Conservation (phyloP, 2,888 invertebrate species). For the Ellobium chinense region DNA sequence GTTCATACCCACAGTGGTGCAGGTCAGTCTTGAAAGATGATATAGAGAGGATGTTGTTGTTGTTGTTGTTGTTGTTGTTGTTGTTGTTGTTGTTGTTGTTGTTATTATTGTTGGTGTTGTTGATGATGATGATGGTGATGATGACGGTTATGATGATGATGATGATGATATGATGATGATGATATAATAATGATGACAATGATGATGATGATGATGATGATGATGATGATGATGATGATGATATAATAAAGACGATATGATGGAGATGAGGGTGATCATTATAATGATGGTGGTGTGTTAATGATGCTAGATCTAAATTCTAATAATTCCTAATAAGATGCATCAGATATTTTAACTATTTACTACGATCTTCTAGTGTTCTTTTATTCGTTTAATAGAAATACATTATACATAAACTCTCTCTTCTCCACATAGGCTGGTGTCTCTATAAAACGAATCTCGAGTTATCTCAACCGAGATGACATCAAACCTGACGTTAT, state of each 20-base stretch:
- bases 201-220: neutral
- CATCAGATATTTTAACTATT: too few relatives aligned
- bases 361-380: too few relatives aligned
- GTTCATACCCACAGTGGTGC: constrained; percentile 84
- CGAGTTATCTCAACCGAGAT: constrained; percentile 94
- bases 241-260: too few relatives aligned
- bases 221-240: neutral
- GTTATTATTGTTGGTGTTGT: neutral
- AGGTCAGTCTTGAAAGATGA: constrained; percentile 86
- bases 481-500: constrained; percentile 85
- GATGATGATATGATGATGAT: neutral
- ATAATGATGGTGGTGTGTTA: too few relatives aligned
- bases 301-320: too few relatives aligned
- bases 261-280: too few relatives aligned
- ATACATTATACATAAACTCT: too few relatives aligned
- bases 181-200: neutral
- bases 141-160: neutral
- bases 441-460: constrained; percentile 94
- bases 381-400: too few relatives aligned
- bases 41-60: too few relatives aligned
- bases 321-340: too few relatives aligned
- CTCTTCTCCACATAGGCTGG: constrained; percentile 55
- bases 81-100: neutral
- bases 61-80: neutral
- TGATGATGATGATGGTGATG: neutral